Conservation (phyloP, 2,797 vertebrate genomes). For the Anolis apletophallus region DNA sequence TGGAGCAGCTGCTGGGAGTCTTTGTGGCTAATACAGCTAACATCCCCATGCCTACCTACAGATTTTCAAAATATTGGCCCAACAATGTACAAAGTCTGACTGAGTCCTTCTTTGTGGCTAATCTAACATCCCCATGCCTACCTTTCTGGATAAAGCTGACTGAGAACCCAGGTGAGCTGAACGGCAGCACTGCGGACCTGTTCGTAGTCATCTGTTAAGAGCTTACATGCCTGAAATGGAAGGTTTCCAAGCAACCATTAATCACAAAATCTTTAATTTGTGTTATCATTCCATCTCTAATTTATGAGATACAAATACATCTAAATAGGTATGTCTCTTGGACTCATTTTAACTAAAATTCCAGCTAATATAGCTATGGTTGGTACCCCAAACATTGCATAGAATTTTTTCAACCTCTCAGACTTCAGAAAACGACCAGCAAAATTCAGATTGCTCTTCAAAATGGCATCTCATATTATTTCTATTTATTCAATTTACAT, state of each 20-base stretch:
- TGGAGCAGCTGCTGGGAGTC: no score
- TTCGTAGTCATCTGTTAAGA: constrained; percentile 94
- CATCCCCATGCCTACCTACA: no score
- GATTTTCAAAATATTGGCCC: neutral
- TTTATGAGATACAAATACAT: neutral
- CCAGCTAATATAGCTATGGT: neutral
- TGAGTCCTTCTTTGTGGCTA: neutral
- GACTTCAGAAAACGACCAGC: no score
- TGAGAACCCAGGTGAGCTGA: constrained; percentile 96
- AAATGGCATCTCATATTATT: no score
- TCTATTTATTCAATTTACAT: no score
- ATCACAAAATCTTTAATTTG: neutral
- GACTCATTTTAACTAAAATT: neutral
- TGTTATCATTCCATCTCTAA: neutral
- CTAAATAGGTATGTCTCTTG: neutral
- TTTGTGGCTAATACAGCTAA: no score
- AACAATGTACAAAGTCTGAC: neutral
- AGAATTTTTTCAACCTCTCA: no score
- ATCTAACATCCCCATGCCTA: constrained; percentile 57
- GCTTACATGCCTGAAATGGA: constrained; percentile 88
- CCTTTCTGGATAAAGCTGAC: constrained; percentile 96
- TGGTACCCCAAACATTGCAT: neutral
- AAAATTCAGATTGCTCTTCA: no score
- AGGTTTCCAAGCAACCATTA: constrained; percentile 25
- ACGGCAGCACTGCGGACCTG: constrained; percentile 96